Conservation (phyloP, 2,113 vertebrate species). For the Tyrannus savana region DNA sequence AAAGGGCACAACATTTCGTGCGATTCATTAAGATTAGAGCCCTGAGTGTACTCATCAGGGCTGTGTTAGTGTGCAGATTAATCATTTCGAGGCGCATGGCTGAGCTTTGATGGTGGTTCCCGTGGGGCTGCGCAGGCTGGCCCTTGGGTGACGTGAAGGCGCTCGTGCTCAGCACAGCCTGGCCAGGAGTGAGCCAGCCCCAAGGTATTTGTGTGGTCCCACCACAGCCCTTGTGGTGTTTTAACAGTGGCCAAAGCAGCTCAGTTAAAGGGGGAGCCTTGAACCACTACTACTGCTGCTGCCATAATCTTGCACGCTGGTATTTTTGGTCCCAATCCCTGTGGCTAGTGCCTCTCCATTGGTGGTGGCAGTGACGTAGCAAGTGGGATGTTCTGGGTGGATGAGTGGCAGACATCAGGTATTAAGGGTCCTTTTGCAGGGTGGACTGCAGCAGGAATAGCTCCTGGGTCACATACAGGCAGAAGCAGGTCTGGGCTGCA, state of each 20-base stretch:
- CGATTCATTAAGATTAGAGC: slow-evolving; percentile 20
- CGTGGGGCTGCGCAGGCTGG: rapidly evolving
- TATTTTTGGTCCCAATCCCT: background rate
- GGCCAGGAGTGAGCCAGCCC: background rate
- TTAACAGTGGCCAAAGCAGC: background rate
- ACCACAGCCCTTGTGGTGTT: background rate
- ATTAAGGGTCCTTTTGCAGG: background rate
- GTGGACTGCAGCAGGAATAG: background rate
- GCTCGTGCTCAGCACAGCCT: background rate
- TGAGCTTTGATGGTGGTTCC: background rate
- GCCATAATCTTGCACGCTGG: background rate
- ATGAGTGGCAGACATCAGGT: background rate
- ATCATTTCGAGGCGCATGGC: background rate
- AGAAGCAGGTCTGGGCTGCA: background rate
- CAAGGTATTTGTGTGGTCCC: background rate
- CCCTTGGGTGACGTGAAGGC: background rate
- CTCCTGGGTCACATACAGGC: rapidly evolving
- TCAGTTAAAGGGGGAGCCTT: background rate
- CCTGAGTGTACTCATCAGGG: background rate
- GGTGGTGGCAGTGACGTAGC: background rate
- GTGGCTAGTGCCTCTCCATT: rapidly evolving
- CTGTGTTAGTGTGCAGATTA: background rate
- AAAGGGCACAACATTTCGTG: slow-evolving; percentile 18
- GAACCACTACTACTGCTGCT: background rate
- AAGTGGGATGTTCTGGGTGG: background rate